These are phyloP conservation scores for Cyprinodon brontotheroides DNA, from an alignment of 2,113 vertebrate genomes.

Conservation along the genomic window DNA sequence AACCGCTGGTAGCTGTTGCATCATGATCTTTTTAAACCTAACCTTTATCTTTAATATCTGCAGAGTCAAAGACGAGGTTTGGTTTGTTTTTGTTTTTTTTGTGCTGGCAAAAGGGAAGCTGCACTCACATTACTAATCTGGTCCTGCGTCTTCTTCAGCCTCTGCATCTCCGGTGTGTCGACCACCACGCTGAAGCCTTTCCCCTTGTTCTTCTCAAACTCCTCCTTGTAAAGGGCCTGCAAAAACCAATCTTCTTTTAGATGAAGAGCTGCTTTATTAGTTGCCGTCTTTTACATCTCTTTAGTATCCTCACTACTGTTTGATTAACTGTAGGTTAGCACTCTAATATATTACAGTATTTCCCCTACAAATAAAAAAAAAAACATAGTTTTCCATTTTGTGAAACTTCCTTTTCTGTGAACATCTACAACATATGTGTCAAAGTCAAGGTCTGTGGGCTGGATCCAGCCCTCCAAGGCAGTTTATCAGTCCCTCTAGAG, in stretches of 20 bases:
- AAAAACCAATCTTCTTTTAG: not conserved
- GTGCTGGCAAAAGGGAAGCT: not conserved
- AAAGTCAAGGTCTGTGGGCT: no score
- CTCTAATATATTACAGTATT: not conserved
- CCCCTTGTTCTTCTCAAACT: conserved; percentile 95
- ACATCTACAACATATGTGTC: not conserved
- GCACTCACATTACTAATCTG: conserved; percentile 90
- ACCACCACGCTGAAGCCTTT: conserved; percentile 92
- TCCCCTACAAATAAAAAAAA: not conserved
- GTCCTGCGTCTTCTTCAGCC: conserved; percentile 94
- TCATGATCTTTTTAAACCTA: not conserved
- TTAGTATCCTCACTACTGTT: not conserved
- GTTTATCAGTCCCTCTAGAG: no score
- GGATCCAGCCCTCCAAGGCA: no score
- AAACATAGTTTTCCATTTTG: not conserved
- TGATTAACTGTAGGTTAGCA: not conserved
- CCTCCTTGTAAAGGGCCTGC: conserved; percentile 95
- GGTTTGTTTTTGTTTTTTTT: not conserved
- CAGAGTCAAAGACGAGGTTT: not conserved
- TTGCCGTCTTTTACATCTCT: not conserved
- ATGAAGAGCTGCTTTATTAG: not conserved
- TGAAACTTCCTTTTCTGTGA: not conserved
- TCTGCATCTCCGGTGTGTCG: conserved; percentile 92
- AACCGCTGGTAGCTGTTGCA: not conserved
- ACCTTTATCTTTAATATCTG: no score